A percentile compares a stretch with the other conserved stretches of the same genome.
These are phyloP conservation scores for Varroa destructor DNA, from an alignment of 1,140 invertebrate genomes.

Conservation along the genomic window DNA sequence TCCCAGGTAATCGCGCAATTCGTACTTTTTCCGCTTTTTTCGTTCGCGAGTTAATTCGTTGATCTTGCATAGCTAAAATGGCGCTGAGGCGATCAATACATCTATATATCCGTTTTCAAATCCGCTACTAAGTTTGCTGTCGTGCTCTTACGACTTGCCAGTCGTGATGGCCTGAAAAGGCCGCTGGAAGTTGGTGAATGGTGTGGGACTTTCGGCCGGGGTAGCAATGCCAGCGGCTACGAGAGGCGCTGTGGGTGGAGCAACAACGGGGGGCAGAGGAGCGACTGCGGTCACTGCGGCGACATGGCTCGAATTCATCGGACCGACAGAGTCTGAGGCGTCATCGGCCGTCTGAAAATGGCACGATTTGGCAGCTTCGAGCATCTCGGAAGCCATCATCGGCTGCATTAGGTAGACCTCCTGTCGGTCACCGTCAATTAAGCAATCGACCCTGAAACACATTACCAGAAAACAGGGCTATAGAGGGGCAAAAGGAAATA, in stretches of 20 bases:
- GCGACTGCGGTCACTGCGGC: background rate
- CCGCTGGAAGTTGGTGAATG: constrained; percentile 6
- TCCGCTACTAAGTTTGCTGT: background rate
- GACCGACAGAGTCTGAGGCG: background rate
- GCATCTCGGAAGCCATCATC: constrained; percentile 22
- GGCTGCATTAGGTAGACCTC: constrained; percentile 27
- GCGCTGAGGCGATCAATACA: too few species aligned
- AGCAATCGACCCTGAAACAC: constrained; percentile 18
- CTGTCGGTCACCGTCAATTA: constrained; percentile 17
- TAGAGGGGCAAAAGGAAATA: too few species aligned
- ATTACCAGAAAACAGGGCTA: background rate
- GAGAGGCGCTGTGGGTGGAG: too few species aligned
- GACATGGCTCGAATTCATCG: constrained; percentile 2
- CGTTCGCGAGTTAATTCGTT: too few species aligned
- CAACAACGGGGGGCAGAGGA: too few species aligned
- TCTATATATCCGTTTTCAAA: too few species aligned
- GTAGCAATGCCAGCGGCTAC: background rate
- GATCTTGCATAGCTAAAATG: too few species aligned
- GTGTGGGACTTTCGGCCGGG: background rate
- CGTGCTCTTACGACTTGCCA: constrained; percentile 3
- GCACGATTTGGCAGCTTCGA: constrained; percentile 17
- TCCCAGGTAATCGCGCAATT: too few species aligned
- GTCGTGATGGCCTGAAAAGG: background rate
- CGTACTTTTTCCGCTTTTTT: too few species aligned
- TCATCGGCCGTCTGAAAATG: constrained; percentile 5